Conservation (phyloP, 2,888 invertebrate genomes). For the Tribolium freemani region DNA sequence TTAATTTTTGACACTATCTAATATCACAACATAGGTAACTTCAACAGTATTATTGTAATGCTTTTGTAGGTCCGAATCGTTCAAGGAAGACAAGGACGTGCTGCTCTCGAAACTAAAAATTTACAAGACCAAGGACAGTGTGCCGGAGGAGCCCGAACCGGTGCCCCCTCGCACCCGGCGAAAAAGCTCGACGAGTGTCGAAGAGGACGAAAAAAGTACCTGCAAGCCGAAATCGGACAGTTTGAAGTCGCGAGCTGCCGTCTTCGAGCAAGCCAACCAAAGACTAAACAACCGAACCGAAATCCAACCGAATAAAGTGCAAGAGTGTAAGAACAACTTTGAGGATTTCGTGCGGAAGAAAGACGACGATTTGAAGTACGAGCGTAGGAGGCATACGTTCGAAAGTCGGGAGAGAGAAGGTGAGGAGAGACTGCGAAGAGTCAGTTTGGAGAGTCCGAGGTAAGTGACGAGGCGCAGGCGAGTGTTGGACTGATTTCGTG, state of each 20-base stretch:
- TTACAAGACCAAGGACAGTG: slow-evolving; percentile 55
- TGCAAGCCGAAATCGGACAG: slow-evolving; percentile 45
- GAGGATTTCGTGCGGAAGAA: slow-evolving; percentile 44
- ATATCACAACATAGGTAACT: too few relatives aligned
- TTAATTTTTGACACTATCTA: too few relatives aligned
- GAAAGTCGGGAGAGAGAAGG: slow-evolving; percentile 60
- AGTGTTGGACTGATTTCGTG: slow-evolving; percentile 27
- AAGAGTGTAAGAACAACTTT: slow-evolving; percentile 17
- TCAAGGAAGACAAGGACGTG: slow-evolving; percentile 75
- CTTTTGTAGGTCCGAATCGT: slow-evolving; percentile 83
- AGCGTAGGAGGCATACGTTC: slow-evolving; percentile 61
- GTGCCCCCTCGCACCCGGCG: slow-evolving; percentile 43
- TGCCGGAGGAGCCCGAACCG: slow-evolving; percentile 28
- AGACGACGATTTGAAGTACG: slow-evolving; percentile 53
- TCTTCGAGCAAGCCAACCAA: slow-evolving; percentile 58
- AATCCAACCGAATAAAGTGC: neutral
- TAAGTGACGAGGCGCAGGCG: slow-evolving; percentile 44
- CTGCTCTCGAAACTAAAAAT: slow-evolving; percentile 69
- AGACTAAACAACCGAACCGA: slow-evolving; percentile 36
- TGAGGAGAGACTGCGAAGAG: slow-evolving; percentile 60
- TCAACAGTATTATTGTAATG: too few relatives aligned
- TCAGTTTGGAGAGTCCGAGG: slow-evolving; percentile 66
- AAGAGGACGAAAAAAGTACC: slow-evolving; percentile 44
- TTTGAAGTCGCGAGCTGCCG: slow-evolving; percentile 59
- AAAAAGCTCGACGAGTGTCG: slow-evolving; percentile 47